Evolutionary conservation across 2,888 invertebrate genomes (phyloP), one percentile per base, ranked within the genome.

Genomic region (Byasa hedistus): DNA sequence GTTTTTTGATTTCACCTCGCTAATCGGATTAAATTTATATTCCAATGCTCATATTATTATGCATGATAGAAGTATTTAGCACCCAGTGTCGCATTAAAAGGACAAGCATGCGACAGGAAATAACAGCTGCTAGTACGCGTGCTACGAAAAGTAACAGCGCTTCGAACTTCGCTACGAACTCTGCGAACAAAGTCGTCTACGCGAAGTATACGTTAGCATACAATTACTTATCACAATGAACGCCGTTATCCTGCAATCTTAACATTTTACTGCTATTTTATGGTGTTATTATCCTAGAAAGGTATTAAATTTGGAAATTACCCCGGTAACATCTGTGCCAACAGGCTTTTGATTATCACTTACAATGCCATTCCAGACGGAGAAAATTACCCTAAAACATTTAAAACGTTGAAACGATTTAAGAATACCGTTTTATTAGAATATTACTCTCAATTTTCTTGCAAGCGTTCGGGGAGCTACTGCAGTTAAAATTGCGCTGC

Each of bases 281-380:
- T 82, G 77, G 75, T 76, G 75, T 73, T 73, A 75, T 75, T 72
- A 74, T 72, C 71, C 77, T 78, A 76, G 77, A 76, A 80, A 81
- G 81, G 81, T 82, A 85, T 83, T 83, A 84, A 86, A 83, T 82
- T 80, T 79, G 75, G 79, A 81, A 83, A 85, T 87, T 83, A 84
- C 80, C 80, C 77, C 80, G 80, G 87, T 83, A 89, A 88, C 88
- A 87, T 86, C 87, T 87, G 89, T 83, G 84, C 83, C 85, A 82
- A 88, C 85, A 76, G 86, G 79, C 80, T 85, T 89, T 90, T 89
- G 89, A 90, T 89, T 90, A 89, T 90, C 87, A 88, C 86, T 89
- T 86, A 88, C 84, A 87, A 82, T 82, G 85, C 82, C 82, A 71
- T 87, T 86, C 83, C 82, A 83, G 84, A 83, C 81, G 81, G 81